These are phyloP conservation scores for Rutpela maculata DNA, from an alignment of 2,888 invertebrate genomes.

Conservation along the genomic window DNA sequence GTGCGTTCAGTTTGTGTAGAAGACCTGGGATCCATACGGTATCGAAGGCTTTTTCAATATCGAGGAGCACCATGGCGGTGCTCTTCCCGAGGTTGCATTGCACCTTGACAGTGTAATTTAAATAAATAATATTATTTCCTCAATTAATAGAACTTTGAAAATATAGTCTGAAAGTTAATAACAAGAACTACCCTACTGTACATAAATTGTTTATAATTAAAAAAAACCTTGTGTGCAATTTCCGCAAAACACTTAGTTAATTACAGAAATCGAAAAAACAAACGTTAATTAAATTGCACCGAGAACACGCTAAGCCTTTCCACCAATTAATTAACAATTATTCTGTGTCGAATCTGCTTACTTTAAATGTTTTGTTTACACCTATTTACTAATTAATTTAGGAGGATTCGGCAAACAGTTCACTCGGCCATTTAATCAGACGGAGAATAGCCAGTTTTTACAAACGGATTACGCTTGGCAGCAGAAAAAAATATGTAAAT, in stretches of 20 bases:
- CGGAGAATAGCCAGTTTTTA: not conserved
- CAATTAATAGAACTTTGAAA: no score
- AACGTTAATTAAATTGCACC: not conserved
- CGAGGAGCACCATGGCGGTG: no score
- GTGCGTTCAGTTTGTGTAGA: no score
- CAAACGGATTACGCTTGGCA: not conserved
- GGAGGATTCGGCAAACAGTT: not conserved
- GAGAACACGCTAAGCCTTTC: not conserved
- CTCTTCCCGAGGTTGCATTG: no score
- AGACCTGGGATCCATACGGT: no score
- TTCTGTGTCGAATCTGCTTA: not conserved
- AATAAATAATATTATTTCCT: no score
- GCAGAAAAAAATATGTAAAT: not conserved
- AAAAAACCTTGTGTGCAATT: not conserved
- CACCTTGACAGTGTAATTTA: no score
- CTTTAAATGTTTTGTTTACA: not conserved
- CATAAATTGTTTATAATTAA: not conserved
- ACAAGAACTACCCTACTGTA: not conserved
- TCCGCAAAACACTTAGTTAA: not conserved
- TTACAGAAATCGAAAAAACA: not conserved
- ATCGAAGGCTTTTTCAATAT: no score
- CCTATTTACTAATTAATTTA: not conserved
- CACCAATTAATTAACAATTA: constrained; percentile 1
- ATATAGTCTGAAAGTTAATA: no score
- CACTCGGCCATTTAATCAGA: not conserved